Conservation (phyloP, 2,888 invertebrate species). For the Heliconius sara region DNA sequence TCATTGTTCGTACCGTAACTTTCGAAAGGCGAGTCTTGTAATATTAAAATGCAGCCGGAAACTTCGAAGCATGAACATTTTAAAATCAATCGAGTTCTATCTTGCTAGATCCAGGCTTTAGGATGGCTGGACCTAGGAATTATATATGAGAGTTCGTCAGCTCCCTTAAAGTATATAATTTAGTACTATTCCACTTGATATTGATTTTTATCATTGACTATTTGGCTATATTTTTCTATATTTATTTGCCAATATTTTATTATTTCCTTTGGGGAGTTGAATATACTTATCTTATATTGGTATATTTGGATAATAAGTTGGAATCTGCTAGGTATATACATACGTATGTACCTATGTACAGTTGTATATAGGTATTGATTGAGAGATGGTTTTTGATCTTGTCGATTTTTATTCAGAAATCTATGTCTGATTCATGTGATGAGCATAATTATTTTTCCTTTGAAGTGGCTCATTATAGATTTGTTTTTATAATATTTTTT, state of each 20-base stretch:
- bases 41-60: slow-evolving; percentile 27
- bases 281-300: background rate
- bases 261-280: background rate
- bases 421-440: too few species aligned
- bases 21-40: slow-evolving; percentile 22
- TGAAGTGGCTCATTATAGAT: too few species aligned
- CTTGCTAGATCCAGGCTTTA: slow-evolving; percentile 20
- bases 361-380: too few species aligned
- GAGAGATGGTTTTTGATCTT: too few species aligned
- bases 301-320: background rate
- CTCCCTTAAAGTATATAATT: slow-evolving; percentile 8
- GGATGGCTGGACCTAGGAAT: slow-evolving; percentile 32
- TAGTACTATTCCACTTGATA: slow-evolving; percentile 1
- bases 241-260: background rate
- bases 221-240: background rate
- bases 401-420: too few species aligned
- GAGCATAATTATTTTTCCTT: too few species aligned
- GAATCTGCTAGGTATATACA: background rate
- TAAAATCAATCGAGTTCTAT: slow-evolving; percentile 31
- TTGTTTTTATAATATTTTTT: too few species aligned
- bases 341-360: too few species aligned
- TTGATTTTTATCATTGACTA: background rate
- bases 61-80: slow-evolving; percentile 34
- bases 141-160: slow-evolving; percentile 35
- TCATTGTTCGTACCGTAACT: slow-evolving; percentile 20